Evolutionary conservation across 2,888 invertebrate species (phyloP).

Genomic region (Dichetophora obliterata): DNA sequence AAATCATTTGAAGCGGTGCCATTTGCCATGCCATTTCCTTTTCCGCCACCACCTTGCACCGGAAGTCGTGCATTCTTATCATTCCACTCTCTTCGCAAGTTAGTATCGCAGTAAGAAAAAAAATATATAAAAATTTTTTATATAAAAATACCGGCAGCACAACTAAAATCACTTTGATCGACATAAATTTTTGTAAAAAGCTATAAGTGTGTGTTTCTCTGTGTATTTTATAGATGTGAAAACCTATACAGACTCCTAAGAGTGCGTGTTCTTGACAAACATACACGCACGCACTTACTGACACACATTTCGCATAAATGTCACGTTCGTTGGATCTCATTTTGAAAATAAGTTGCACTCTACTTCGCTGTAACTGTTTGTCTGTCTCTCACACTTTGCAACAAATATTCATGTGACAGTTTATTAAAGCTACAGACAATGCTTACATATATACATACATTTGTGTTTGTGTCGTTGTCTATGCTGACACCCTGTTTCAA

Average conservation of each 20-base stretch:
- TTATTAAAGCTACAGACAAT: too few species aligned
- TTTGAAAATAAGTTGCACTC: constrained; percentile 23
- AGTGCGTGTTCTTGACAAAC: not conserved
- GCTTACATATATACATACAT: too few species aligned
- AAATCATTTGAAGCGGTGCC: constrained; percentile 45
- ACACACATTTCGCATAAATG: constrained; percentile 65
- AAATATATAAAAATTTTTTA: not conserved
- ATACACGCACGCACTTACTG: not conserved
- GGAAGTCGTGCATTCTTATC: not conserved
- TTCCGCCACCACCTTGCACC: constrained; percentile 11
- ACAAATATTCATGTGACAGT: too few species aligned
- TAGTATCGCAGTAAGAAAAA: not conserved
- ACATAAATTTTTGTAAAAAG: constrained; percentile 30
- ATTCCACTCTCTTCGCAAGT: not conserved
- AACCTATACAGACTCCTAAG: not conserved
- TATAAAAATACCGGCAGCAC: not conserved
- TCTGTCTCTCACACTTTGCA: too few species aligned
- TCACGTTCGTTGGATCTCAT: constrained; percentile 62
- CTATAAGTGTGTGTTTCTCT: not conserved
- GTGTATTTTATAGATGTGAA: not conserved
- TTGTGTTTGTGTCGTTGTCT: too few species aligned
- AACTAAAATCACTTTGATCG: constrained; percentile 39
- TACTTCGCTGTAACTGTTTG: not conserved
- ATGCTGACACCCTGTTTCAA: too few species aligned
- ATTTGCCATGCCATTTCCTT: constrained; percentile 44